phyloP scores from a whole-genome alignment of 2,888 invertebrate genomes.

The Agrochola macilenta region DNA sequence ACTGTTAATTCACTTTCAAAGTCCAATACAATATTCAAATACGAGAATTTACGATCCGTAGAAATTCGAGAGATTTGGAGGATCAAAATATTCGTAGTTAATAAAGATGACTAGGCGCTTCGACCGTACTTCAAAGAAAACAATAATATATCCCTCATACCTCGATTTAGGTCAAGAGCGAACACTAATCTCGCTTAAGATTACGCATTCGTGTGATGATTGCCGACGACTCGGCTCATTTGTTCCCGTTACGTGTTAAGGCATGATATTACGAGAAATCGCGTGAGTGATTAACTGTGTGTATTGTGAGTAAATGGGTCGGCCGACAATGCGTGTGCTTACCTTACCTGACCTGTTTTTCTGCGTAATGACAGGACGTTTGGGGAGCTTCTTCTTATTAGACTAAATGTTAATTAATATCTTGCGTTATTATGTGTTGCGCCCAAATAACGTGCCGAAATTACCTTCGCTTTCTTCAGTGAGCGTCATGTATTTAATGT shows the following conservation, averaged over 20 bases:
- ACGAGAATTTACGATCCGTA: slow-evolving; percentile 42
- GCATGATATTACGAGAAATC: slow-evolving; percentile 78
- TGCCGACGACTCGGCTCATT: slow-evolving; percentile 68
- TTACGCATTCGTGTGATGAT: slow-evolving; percentile 71
- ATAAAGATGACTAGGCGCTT: slow-evolving; percentile 53
- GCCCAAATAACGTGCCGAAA: slow-evolving; percentile 31
- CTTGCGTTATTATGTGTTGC: slow-evolving; percentile 60
- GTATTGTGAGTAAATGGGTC: slow-evolving; percentile 80
- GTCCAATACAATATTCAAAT: slow-evolving; percentile 60
- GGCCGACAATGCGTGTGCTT: slow-evolving; percentile 71
- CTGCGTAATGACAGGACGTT: slow-evolving; percentile 62
- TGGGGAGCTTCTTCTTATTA: slow-evolving; percentile 61
- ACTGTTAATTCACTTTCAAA: slow-evolving; percentile 62
- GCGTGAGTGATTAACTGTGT: slow-evolving; percentile 81
- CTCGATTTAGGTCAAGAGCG: slow-evolving; percentile 75
- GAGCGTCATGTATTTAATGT: neutral
- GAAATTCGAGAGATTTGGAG: slow-evolving; percentile 46
- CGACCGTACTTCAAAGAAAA: slow-evolving; percentile 72
- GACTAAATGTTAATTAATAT: slow-evolving; percentile 65
- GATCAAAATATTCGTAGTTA: slow-evolving; percentile 59
- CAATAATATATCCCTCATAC: slow-evolving; percentile 64
- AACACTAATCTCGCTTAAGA: slow-evolving; percentile 71
- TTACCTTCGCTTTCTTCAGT: slow-evolving; percentile 39
- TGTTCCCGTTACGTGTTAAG: slow-evolving; percentile 72
- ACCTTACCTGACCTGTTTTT: slow-evolving; percentile 65